Conservation (phyloP, 2,797 vertebrate genomes). For the Bradypodion ventrale region DNA sequence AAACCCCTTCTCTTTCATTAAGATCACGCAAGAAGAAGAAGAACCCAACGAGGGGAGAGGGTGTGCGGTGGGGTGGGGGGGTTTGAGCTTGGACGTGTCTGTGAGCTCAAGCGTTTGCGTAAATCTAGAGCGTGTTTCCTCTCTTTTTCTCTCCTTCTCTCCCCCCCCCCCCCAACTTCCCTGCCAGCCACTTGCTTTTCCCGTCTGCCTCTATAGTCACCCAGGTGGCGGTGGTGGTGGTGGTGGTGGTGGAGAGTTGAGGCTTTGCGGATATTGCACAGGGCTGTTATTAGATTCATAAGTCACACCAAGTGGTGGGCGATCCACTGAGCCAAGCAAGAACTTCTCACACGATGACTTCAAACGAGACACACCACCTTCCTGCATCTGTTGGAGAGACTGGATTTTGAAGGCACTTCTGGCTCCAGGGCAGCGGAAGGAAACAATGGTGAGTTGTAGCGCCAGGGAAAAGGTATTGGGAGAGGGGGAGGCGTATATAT, state of each 20-base stretch:
- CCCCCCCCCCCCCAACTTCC: conserved; percentile 71
- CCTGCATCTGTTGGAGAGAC: conserved; percentile 99
- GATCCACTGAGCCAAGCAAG: conserved; percentile 99
- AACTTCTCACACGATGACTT: conserved; percentile 99
- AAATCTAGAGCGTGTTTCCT: conserved; percentile 77
- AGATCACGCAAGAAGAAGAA: conserved; percentile 92
- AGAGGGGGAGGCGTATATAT: conserved; percentile 27
- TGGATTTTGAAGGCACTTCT: conserved; percentile 98
- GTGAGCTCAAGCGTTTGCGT: conserved; percentile 87
- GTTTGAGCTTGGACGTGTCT: conserved; percentile 75
- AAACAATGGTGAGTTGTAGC: conserved; percentile 92
- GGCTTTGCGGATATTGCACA: conserved; percentile 96
- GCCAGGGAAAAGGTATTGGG: background rate
- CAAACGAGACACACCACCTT: conserved; percentile 99
- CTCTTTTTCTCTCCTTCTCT: too few species aligned
- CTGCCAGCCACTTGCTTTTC: conserved; percentile 86
- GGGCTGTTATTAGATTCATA: conserved; percentile 99
- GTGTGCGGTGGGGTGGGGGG: too few species aligned
- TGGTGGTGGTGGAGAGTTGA: conserved; percentile 86
- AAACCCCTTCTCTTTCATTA: conserved; percentile 86
- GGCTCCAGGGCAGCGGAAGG: conserved; percentile 92
- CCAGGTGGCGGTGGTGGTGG: conserved; percentile 77
- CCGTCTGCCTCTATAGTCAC: conserved; percentile 88
- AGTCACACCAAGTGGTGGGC: conserved; percentile 99
- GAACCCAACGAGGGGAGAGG: conserved; percentile 81